These are phyloP conservation scores for Phortica magna DNA, from an alignment of 2,888 invertebrate genomes.

Conservation along the genomic window DNA sequence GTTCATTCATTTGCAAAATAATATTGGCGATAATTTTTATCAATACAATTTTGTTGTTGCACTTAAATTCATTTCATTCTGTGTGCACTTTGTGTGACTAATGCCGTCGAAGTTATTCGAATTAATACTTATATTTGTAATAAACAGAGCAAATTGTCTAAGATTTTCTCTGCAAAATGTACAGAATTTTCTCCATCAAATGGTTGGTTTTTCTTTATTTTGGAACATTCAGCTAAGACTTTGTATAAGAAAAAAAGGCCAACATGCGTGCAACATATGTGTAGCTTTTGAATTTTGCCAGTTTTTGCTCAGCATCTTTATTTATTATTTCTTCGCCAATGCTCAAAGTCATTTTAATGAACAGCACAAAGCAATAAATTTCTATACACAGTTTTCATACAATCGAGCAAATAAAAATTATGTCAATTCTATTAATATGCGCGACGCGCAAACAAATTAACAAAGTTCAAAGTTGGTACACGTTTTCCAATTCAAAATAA, in stretches of 20 bases:
- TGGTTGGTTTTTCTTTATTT: neutral
- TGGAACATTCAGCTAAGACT: neutral
- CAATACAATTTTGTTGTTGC: neutral
- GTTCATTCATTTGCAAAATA: neutral
- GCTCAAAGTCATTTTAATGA: constrained; percentile 61
- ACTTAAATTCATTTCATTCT: neutral
- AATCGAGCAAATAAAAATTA: constrained; percentile 51
- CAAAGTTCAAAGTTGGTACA: constrained; percentile 59
- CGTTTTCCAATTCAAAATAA: neutral
- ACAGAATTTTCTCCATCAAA: neutral
- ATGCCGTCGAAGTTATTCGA: no score
- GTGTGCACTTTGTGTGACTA: no score
- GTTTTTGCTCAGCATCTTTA: constrained; percentile 31
- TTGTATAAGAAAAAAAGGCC: neutral
- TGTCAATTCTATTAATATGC: constrained; percentile 69
- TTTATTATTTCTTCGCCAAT: constrained; percentile 37
- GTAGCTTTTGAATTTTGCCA: constrained; percentile 36
- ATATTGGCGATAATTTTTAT: neutral
- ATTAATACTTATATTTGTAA: neutral
- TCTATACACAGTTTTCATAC: constrained; percentile 47
- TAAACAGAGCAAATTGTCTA: neutral
- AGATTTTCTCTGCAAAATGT: neutral
- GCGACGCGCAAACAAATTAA: constrained; percentile 47
- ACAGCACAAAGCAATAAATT: constrained; percentile 55
- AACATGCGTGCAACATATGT: constrained; percentile 69